Percentiles rank a stretch among this genome's conserved stretches.
Evolutionary conservation across 1,140 invertebrate genomes (phyloP).

Genomic region (Pseudomyrmex cubaensis): DNA sequence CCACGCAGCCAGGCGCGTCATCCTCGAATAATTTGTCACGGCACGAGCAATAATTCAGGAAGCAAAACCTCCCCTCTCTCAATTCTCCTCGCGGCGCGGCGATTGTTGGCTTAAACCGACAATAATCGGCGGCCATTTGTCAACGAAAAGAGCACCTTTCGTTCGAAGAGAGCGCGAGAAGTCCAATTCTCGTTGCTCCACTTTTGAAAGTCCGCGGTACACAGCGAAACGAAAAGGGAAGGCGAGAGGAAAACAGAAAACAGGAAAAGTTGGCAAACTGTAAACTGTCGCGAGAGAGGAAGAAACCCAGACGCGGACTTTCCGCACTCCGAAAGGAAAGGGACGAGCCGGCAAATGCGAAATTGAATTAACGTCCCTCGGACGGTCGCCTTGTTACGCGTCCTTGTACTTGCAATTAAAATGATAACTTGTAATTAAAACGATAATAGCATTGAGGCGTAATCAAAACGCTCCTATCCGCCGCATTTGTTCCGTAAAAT

Average conservation of each 20-base stretch:
- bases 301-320: conserved; percentile 46
- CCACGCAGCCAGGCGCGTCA: conserved; percentile 59
- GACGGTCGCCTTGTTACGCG: conserved; percentile 31
- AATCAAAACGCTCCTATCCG: conserved; percentile 31
- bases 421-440: conserved; percentile 49
- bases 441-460: conserved; percentile 31
- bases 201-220: conserved; percentile 32
- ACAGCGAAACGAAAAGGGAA: not conserved
- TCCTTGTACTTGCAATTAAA: conserved; percentile 55
- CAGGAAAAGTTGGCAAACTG: conserved; percentile 55
- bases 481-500: not conserved
- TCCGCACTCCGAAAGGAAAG: not conserved
- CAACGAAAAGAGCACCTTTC: conserved; percentile 30
- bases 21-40: conserved; percentile 71
- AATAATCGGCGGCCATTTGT: conserved; percentile 68
- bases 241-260: conserved; percentile 23
- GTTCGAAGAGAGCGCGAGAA: conserved; percentile 1
- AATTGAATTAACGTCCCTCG: conserved; percentile 53
- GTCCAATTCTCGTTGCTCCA: conserved; percentile 46
- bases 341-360: not conserved
- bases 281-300: conserved; percentile 55
- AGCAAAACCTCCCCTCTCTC: not conserved
- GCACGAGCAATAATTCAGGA: conserved; percentile 61
- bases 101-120: conserved; percentile 39
- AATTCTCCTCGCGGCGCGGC: not conserved